Evolutionary conservation across 2,797 vertebrate genomes (phyloP).

Genomic region (Cephalopachus bancanus): DNA sequence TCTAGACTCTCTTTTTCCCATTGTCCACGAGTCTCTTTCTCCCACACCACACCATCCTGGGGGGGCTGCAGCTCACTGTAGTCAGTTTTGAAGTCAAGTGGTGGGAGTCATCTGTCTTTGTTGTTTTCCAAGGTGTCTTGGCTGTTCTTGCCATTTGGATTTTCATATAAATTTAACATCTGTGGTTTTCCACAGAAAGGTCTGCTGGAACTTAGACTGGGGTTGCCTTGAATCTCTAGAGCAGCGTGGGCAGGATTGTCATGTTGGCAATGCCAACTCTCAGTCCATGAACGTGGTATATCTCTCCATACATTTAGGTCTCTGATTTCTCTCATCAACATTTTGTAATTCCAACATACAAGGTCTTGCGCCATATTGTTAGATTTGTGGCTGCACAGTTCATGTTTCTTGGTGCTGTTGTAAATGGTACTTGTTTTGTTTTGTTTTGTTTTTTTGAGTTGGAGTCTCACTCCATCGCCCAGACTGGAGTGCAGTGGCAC

Average conservation of each 20-base stretch:
- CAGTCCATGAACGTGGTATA: background rate
- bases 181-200: background rate
- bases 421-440: background rate
- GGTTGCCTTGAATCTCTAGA: background rate
- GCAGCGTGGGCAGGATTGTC: background rate
- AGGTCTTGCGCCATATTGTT: background rate
- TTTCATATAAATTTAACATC: background rate
- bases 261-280: background rate
- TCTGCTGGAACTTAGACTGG: background rate
- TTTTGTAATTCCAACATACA: background rate
- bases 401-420: background rate
- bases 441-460: no score
- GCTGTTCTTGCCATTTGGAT: background rate
- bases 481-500: no score
- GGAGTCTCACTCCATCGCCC: no score
- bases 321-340: constrained; percentile 8
- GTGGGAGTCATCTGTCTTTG: background rate
- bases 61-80: background rate
- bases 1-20: background rate
- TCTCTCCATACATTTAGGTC: background rate
- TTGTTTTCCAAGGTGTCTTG: constrained; percentile 17
- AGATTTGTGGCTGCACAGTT: background rate
- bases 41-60: background rate
- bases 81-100: background rate
- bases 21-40: background rate